A percentile compares a stretch with the other conserved stretches of the same genome.
These are phyloP conservation scores for Mola mola DNA, from an alignment of 2,113 vertebrate genomes.

Conservation along the genomic window DNA sequence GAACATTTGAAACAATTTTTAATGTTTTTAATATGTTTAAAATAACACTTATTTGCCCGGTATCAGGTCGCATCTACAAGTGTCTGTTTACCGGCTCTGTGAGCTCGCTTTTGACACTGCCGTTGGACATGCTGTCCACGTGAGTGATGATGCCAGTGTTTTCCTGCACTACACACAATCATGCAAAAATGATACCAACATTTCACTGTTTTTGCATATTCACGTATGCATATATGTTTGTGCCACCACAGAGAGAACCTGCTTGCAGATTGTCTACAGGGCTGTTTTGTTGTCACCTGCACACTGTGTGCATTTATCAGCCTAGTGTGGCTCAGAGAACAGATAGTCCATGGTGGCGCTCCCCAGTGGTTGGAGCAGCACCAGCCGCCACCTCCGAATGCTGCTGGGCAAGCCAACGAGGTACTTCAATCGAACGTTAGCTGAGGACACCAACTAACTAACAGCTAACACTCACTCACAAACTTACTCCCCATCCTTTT, in stretches of 20 bases:
- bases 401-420: conserved; percentile 90
- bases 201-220: background rate
- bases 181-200: background rate
- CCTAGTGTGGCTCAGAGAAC: conserved; percentile 97
- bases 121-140: conserved; percentile 98
- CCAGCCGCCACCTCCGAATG: conserved; percentile 87
- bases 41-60: background rate
- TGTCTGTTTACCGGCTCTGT: conserved; percentile 99
- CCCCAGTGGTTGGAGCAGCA: conserved; percentile 98
- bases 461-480: no score
- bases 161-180: background rate
- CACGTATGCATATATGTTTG: conserved; percentile 10
- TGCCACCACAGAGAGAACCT: conserved; percentile 90
- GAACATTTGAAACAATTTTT: background rate
- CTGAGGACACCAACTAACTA: no score
- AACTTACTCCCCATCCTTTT: background rate
- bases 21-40: background rate
- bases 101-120: conserved; percentile 98
- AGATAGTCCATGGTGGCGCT: conserved; percentile 96
- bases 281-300: conserved; percentile 98
- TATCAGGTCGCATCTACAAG: conserved; percentile 98
- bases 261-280: conserved; percentile 97
- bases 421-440: conserved; percentile 77
- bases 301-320: conserved; percentile 98
- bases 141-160: conserved; percentile 77